Conservation (phyloP, 2,113 vertebrate genomes). For the Dipodomys stephensi region DNA sequence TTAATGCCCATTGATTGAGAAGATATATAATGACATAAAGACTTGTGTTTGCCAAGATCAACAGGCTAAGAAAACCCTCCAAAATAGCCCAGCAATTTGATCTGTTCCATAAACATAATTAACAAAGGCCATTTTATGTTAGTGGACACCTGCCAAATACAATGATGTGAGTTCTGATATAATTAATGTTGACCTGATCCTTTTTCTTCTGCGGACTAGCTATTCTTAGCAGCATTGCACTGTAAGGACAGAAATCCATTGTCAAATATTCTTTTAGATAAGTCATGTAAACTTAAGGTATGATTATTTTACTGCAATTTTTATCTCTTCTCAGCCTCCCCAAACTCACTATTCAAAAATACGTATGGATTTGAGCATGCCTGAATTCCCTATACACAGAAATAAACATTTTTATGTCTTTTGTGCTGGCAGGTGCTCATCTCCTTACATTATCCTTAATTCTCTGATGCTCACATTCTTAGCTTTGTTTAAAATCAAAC, state of each 20-base stretch:
- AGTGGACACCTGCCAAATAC: conserved; percentile 59
- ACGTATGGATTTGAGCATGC: neutral
- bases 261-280: neutral
- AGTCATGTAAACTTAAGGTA: neutral
- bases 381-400: neutral
- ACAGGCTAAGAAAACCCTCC: conserved; percentile 57
- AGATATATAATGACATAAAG: conserved; percentile 52
- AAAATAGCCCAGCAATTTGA: conserved; percentile 28
- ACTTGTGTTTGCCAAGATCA: conserved; percentile 52
- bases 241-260: neutral
- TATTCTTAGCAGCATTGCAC: conserved; percentile 44
- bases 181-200: conserved; percentile 49
- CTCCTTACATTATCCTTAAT: conserved; percentile 26
- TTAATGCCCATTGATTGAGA: conserved; percentile 54
- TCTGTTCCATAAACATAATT: conserved; percentile 66
- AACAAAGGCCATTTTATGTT: conserved; percentile 60
- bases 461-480: neutral
- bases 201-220: conserved; percentile 33
- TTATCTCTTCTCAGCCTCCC: neutral
- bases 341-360: neutral
- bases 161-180: conserved; percentile 19
- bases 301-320: conserved; percentile 4
- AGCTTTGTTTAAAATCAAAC: conserved; percentile 5
- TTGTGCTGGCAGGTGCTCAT: neutral
- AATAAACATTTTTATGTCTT: neutral